Conservation (phyloP, 2,888 invertebrate genomes). For the Lottia gigantea region DNA sequence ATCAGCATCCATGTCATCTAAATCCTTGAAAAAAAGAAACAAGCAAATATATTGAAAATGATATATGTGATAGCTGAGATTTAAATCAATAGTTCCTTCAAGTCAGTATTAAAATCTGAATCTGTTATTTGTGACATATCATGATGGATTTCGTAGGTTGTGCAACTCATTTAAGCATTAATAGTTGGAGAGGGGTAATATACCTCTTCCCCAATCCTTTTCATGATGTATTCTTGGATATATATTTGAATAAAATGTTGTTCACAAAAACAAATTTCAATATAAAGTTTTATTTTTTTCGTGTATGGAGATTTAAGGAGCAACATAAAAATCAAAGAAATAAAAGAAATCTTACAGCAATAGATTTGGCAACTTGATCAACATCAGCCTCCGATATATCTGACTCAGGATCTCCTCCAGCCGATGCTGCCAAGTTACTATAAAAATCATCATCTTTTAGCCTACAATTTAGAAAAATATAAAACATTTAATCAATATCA, state of each 20-base stretch:
- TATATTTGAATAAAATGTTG: too few species aligned
- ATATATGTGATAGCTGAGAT: too few species aligned
- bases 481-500: background rate
- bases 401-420: constrained; percentile 49
- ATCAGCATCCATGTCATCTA: constrained; percentile 64
- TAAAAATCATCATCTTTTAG: constrained; percentile 58
- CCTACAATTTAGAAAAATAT: constrained; percentile 23
- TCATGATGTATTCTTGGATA: too few species aligned
- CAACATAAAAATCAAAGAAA: too few species aligned
- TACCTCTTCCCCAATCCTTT: too few species aligned
- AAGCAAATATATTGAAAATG: background rate
- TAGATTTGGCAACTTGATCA: constrained; percentile 56
- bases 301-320: too few species aligned
- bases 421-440: constrained; percentile 54
- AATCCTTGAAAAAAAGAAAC: constrained; percentile 40
- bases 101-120: too few species aligned
- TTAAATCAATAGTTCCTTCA: too few species aligned
- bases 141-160: background rate
- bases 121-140: background rate
- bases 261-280: too few species aligned
- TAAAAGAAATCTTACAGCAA: constrained; percentile 50
- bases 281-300: too few species aligned
- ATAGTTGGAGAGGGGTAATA: too few species aligned
- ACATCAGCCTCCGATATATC: constrained; percentile 63
- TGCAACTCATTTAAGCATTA: too few species aligned